Conservation (phyloP, 2,797 vertebrate genomes). For the Sebastes matsubarae region DNA sequence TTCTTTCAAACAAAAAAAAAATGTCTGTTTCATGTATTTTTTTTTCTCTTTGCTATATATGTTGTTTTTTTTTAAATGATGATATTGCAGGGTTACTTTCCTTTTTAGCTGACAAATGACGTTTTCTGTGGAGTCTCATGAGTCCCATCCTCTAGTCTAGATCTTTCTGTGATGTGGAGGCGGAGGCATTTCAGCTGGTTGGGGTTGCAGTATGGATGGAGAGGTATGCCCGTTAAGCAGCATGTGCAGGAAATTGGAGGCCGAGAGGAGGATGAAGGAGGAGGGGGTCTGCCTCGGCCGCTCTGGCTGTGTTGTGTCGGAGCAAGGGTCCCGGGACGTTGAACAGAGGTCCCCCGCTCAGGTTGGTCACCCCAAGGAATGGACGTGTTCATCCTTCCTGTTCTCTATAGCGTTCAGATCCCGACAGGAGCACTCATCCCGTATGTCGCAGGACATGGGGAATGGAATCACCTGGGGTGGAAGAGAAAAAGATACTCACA, state of each 20-base stretch:
- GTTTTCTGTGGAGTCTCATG: conserved; percentile 63
- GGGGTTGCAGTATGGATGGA: conserved; percentile 85
- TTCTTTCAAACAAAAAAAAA: conserved; percentile 46
- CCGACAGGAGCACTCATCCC: conserved; percentile 93
- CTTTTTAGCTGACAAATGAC: conserved; percentile 65
- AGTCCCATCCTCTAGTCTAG: conserved; percentile 60
- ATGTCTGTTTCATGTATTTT: conserved; percentile 48
- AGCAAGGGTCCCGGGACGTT: conserved; percentile 55
- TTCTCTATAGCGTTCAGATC: conserved; percentile 93
- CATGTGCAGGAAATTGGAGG: conserved; percentile 79
- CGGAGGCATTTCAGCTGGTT: conserved; percentile 84
- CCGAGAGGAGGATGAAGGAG: conserved; percentile 61
- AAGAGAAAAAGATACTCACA: conserved; percentile 7
- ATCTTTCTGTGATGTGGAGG: conserved; percentile 56
- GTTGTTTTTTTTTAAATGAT: conserved; percentile 26
- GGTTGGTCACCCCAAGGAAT: conserved; percentile 82
- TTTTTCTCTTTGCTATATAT: conserved; percentile 59
- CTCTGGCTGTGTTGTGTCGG: conserved; percentile 71
- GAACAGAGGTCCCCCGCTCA: conserved; percentile 51
- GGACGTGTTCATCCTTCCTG: conserved; percentile 77
- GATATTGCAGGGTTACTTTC: conserved; percentile 68
- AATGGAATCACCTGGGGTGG: conserved; percentile 92
- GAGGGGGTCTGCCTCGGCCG: conserved; percentile 77
- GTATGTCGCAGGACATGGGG: conserved; percentile 93
- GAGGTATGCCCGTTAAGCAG: conserved; percentile 87